Evolutionary conservation across 2,113 vertebrate species (phyloP), one percentile per base, ranked within the genome.

Genomic region (Dermatemys mawii): DNA sequence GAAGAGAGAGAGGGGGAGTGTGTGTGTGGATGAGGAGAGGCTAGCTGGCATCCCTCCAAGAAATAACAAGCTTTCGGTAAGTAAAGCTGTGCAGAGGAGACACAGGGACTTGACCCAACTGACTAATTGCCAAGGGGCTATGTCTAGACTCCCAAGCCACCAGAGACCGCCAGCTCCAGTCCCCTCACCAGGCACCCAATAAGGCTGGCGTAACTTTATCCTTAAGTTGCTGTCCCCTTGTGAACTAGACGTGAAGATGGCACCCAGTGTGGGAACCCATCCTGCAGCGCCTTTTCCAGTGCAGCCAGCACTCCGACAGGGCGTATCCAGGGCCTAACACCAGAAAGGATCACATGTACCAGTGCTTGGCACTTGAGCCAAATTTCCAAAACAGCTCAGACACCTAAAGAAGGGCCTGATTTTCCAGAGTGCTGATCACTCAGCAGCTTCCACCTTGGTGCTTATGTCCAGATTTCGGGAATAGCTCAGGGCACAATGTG

Each of bases 21-120:
- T 26, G 24, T 16, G 32, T 35, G 16, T 32, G 81, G 8, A 49
- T 19, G 27, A 12, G 50, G 50, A 83, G 50, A 75, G 57, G 41
- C 27, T 44, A 41, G 78, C 48, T 93, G 92, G 92, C 82, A 78
- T 8, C 5, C 5, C n/a, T 84, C 87, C 87, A 86, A 27, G 63
- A 55, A 86, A 78, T 86, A 81, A 89, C 81, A 78, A 93, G 87
- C 78, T 54, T 82, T 87, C 80, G 82, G 26, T 26, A 29, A 67
- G 82, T 32, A 76, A 81, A 81, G 83, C 92, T n/a, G 21, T 60
- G 60, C 41, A 70, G 83, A 82, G 92, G 92, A 90, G 86, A 78
- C 76, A 27, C 3, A 32, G 78, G 92, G 92, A 78, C 73, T 73
- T 21, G 75, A 92, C 86, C 86, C 73, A 49, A 70, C 41, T 82